phyloP scores from a whole-genome alignment of 2,113 vertebrate species.

The Pimephales promelas region DNA sequence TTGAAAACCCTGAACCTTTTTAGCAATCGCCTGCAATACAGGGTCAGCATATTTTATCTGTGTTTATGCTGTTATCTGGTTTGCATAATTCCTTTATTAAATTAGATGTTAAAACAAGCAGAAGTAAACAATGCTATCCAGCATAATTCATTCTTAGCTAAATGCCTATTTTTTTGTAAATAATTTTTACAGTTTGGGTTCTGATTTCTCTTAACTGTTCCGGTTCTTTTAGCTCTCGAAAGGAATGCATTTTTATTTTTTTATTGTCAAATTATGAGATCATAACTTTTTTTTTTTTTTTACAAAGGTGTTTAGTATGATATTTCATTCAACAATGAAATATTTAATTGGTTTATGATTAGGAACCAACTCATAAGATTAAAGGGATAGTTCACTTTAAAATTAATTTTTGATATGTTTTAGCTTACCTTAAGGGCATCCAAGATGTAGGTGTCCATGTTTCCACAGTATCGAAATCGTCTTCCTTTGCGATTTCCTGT shows the following conservation, averaged over 20 bases:
- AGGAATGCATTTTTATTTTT: not conserved
- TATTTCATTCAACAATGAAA: not conserved
- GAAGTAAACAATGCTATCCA: not conserved
- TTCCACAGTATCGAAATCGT: too few species aligned
- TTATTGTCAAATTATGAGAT: not conserved
- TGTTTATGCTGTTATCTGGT: not conserved
- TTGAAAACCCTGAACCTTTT: constrained; percentile 9
- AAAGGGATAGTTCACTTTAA: too few species aligned
- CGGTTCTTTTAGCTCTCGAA: not conserved
- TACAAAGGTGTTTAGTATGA: not conserved
- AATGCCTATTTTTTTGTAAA: not conserved
- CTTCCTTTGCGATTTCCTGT: too few species aligned
- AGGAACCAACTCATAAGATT: not conserved
- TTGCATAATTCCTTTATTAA: constrained; percentile 4
- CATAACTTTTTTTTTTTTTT: not conserved
- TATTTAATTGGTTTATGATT: too few species aligned
- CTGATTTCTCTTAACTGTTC: not conserved
- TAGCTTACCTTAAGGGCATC: too few species aligned
- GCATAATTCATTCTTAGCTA: not conserved
- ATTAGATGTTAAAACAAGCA: not conserved
- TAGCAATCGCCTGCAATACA: not conserved
- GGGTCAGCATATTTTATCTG: not conserved
- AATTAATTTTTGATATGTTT: too few species aligned
- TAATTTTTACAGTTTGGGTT: not conserved
- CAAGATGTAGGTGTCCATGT: too few species aligned